Evolutionary conservation across 2,113 vertebrate species (phyloP).

Genomic region (Sinocyclocheilus grahami): DNA sequence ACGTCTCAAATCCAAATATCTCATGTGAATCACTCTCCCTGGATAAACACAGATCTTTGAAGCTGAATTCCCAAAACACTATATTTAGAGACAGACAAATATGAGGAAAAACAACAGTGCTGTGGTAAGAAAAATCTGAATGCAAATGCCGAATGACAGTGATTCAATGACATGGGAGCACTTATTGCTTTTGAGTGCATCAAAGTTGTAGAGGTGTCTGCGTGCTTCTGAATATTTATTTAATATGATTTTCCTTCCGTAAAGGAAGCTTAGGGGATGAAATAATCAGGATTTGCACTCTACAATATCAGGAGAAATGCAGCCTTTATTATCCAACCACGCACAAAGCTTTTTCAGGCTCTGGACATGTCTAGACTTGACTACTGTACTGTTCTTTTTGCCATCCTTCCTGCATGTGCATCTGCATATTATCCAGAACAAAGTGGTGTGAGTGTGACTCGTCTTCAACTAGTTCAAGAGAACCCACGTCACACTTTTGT

Average conservation of each 20-base stretch:
- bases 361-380: not conserved
- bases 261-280: not conserved
- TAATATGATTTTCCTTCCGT: not conserved
- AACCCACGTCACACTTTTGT: not conserved
- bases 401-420: not conserved
- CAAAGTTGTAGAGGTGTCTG: not conserved
- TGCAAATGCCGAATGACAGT: not conserved
- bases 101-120: not conserved
- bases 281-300: not conserved
- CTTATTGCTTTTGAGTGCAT: not conserved
- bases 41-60: slow-evolving; percentile 2
- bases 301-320: not conserved
- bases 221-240: not conserved
- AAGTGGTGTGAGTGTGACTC: not conserved
- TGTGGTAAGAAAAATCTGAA: not conserved
- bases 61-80: slow-evolving; percentile 8
- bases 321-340: not conserved
- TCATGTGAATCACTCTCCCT: slow-evolving; percentile 1
- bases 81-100: slow-evolving; percentile 16
- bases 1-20: slow-evolving; percentile 1
- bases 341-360: not conserved
- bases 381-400: not conserved
- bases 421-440: not conserved
- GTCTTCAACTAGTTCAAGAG: not conserved
- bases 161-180: not conserved